A percentile compares a stretch with the other conserved stretches of the same genome.
Conservation (phyloP, 1,140 invertebrate genomes). For the Lasaia peninsularis region DNA sequence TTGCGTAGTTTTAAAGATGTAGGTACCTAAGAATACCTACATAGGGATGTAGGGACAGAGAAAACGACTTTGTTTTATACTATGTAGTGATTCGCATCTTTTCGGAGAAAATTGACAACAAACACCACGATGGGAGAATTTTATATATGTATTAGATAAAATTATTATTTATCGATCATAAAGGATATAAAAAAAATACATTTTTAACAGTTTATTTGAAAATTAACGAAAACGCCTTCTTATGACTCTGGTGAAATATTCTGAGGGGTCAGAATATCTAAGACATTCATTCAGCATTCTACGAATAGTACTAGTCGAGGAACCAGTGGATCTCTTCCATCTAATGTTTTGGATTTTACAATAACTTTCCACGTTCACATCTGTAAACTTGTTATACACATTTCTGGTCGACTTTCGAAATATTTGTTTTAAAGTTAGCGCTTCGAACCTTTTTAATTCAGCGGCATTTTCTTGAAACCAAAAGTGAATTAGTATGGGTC, state of each 20-base stretch:
- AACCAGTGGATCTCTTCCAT: constrained; percentile 29
- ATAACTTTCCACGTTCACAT: constrained; percentile 30
- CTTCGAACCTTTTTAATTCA: constrained; percentile 26
- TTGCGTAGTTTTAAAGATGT: no score
- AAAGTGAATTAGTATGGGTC: constrained; percentile 31
- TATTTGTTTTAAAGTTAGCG: constrained; percentile 27
- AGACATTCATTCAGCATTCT: constrained; percentile 15
- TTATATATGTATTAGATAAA: no score
- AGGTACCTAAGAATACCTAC: no score
- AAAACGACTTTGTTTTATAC: no score
- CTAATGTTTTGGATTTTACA: constrained; percentile 29
- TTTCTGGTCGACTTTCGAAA: constrained; percentile 19
- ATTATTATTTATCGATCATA: no score
- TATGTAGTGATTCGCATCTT: no score
- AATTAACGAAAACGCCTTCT: neutral
- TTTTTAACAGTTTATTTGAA: neutral
- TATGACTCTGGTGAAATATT: constrained; percentile 26
- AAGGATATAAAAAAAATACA: no score
- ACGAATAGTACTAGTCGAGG: constrained; percentile 8
- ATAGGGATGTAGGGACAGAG: no score
- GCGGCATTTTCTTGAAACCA: constrained; percentile 24
- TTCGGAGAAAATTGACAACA: no score
- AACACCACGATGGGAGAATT: no score
- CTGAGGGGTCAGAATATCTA: constrained; percentile 12
- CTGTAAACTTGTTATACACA: constrained; percentile 12